Conservation (phyloP, 2,888 invertebrate genomes). For the Agrilus cyanescens region DNA sequence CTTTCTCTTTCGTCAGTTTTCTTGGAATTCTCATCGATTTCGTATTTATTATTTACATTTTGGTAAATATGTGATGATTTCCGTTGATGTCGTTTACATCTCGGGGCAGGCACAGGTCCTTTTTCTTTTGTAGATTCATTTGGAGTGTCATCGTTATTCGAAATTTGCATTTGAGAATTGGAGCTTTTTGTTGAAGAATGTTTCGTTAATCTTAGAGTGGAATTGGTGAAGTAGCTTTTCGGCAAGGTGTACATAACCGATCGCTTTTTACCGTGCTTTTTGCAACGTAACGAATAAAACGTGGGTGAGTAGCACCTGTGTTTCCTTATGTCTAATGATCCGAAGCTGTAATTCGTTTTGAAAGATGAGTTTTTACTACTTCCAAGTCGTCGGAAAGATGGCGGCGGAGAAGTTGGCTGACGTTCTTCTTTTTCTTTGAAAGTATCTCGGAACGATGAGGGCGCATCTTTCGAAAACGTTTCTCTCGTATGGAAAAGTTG, state of each 20-base stretch:
- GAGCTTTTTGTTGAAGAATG: constrained; percentile 57
- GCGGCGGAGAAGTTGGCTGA: too few species aligned
- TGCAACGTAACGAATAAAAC: constrained; percentile 35
- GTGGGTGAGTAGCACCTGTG: constrained; percentile 36
- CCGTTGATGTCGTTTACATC: constrained; percentile 30
- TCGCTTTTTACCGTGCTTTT: constrained; percentile 33
- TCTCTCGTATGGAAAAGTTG: too few species aligned
- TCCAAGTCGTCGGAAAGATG: too few species aligned
- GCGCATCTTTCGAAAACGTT: too few species aligned
- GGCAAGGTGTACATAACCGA: constrained; percentile 32
- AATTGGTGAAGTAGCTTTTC: constrained; percentile 14
- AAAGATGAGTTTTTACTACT: too few species aligned
- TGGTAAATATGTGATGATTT: constrained; percentile 20
- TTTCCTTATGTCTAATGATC: constrained; percentile 30
- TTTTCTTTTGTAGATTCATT: constrained; percentile 24
- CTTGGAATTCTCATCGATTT: constrained; percentile 14
- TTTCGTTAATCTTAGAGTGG: constrained; percentile 31
- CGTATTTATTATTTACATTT: constrained; percentile 12
- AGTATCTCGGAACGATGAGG: too few species aligned
- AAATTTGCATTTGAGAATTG: constrained; percentile 47
- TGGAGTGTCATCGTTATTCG: constrained; percentile 23
- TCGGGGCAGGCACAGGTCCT: constrained; percentile 46
- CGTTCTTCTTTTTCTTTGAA: too few species aligned
- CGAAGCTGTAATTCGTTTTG: constrained; percentile 17
- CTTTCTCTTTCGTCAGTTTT: constrained; percentile 10